Conservation (phyloP, 2,888 invertebrate species). For the Dynastes grantii region DNA sequence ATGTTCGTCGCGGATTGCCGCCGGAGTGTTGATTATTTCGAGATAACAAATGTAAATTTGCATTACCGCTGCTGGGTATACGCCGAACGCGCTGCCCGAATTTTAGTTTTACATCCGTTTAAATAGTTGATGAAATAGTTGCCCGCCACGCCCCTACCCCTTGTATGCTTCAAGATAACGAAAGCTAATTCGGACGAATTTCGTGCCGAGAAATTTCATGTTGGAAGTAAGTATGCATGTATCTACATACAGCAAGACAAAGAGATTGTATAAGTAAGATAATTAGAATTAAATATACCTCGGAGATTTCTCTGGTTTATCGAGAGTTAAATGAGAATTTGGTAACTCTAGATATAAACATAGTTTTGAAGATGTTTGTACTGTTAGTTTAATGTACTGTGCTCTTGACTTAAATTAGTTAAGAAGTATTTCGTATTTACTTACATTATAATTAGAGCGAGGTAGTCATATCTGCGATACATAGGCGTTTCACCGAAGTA, state of each 20-base stretch:
- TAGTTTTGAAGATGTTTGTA: too few species aligned
- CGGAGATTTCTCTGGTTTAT: too few species aligned
- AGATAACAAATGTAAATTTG: constrained; percentile 35
- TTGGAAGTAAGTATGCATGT: background rate
- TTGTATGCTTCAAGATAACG: background rate
- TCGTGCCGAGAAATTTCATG: background rate
- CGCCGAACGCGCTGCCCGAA: background rate
- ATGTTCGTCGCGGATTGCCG: background rate
- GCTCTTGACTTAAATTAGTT: too few species aligned
- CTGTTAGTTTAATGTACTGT: too few species aligned
- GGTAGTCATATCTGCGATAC: too few species aligned
- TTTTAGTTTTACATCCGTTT: constrained; percentile 1
- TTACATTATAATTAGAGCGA: too few species aligned
- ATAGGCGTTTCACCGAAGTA: too few species aligned
- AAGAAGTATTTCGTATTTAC: too few species aligned
- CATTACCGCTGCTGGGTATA: background rate
- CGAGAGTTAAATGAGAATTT: too few species aligned
- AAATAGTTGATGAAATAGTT: constrained; percentile 26
- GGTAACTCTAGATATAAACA: too few species aligned
- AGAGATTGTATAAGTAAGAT: background rate
- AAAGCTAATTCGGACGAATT: constrained; percentile 2
- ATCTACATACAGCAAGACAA: background rate
- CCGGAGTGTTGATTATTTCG: constrained; percentile 24
- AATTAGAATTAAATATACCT: background rate
- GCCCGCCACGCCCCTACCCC: too few species aligned